phyloP scores from a whole-genome alignment of 1,140 invertebrate genomes.

The Lerema accius region DNA sequence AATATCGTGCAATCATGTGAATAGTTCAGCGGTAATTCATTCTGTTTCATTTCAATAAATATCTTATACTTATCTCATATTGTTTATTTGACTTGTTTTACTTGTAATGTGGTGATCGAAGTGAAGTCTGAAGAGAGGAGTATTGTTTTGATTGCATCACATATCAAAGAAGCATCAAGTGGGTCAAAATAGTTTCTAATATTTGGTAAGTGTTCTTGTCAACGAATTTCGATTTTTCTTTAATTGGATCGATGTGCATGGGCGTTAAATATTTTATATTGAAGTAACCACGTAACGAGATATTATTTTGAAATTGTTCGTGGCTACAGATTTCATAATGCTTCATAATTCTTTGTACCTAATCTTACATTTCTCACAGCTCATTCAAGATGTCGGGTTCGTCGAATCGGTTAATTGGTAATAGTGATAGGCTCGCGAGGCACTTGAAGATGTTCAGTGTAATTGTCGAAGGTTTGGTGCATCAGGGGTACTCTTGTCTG shows the following conservation, averaged over 20 bases:
- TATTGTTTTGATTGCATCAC: slow-evolving; percentile 5
- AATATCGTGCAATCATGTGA: background rate
- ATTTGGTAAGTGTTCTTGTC: slow-evolving; percentile 52
- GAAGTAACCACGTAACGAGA: slow-evolving; percentile 6
- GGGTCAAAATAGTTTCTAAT: slow-evolving; percentile 34
- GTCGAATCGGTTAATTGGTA: slow-evolving; percentile 22
- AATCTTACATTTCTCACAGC: slow-evolving; percentile 29
- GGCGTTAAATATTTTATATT: slow-evolving; percentile 30
- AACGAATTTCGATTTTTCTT: slow-evolving; percentile 48
- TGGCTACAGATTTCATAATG: slow-evolving; percentile 26
- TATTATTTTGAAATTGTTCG: slow-evolving; percentile 6
- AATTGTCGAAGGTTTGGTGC: slow-evolving; percentile 11
- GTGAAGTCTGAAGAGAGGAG: slow-evolving; percentile 1
- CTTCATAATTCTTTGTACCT: slow-evolving; percentile 25
- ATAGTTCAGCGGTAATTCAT: background rate
- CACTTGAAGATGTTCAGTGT: slow-evolving; percentile 5
- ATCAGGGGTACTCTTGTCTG: slow-evolving; percentile 9
- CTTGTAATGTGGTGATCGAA: slow-evolving; percentile 18
- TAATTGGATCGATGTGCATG: slow-evolving; percentile 50
- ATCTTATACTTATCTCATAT: background rate
- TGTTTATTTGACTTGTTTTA: background rate
- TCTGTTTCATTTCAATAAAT: slow-evolving; percentile 1
- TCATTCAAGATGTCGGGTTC: slow-evolving; percentile 13
- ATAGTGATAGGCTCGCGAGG: slow-evolving; percentile 10
- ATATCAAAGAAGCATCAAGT: slow-evolving; percentile 16